Evolutionary conservation across 2,113 vertebrate genomes (phyloP), one percentile per base, ranked within the genome.

Genomic region (Abramis brama): DNA sequence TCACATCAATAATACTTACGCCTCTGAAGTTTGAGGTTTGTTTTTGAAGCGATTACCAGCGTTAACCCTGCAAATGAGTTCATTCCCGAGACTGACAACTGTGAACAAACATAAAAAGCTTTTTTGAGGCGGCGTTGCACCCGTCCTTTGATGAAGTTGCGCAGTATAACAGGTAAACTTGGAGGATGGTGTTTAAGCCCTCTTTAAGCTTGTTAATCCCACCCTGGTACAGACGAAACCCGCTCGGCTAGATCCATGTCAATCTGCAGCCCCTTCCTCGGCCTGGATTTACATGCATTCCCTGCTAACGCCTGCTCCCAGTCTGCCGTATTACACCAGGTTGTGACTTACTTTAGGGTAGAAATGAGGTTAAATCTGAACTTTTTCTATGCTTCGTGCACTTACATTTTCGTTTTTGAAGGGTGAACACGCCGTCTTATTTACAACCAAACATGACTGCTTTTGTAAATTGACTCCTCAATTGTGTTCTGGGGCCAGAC

Each of bases 191-290:
- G 91, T 91, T 92, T 96, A 95, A 96, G 94, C 94, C 93, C 91
- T 95, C 93, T 94, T 96, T 96, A 95, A 93, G 92, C 94, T 95
- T 95, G 95, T 95, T 95, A 96, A 96, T 96, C 94, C 95, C 94
- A 94, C 94, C 94, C 94, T 94, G 88, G 94, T 95, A 95, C 94
- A 95, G 94, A 92, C 93, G 93, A 87, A 91, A 91, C 88, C 83
- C 92, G 93, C 94, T 95, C 93, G 91, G 92, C 91, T 90, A 95
- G 94, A 95, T 96, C 94, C 93, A 93, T 95, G 95, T 95, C 95
- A 95, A 94, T 96, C 94, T 95, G 92, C 92, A 90, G 92, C 94
- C 91, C 91, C 93, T 89, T 93, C 93, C 92, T 91, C 88, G 91
- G 85, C 90, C 84, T 73, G 94, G 94, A 95, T 96, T 96, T 95